Evolutionary conservation across 2,113 vertebrate species (phyloP).

Genomic region (Aspiorhynchus laticeps): DNA sequence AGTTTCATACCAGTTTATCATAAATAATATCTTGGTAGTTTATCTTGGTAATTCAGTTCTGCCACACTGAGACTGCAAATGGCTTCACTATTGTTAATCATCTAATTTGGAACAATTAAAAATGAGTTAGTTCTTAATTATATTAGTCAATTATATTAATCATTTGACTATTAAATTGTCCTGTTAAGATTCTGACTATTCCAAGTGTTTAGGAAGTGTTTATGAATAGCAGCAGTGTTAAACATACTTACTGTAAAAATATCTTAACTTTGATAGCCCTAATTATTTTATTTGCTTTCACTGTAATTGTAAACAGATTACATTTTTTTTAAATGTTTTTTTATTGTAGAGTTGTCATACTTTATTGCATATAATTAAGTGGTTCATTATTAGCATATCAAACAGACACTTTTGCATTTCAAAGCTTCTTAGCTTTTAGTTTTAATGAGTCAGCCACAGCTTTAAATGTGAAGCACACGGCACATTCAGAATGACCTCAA

Average conservation of each 20-base stretch:
- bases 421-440: slow-evolving; percentile 25
- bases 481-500: slow-evolving; percentile 24
- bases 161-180: background rate
- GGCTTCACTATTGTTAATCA: background rate
- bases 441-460: slow-evolving; percentile 15
- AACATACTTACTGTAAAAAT: background rate
- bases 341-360: background rate
- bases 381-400: slow-evolving; percentile 36
- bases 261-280: background rate
- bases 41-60: background rate
- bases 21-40: background rate
- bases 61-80: background rate
- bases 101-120: background rate
- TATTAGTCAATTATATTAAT: background rate
- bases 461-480: slow-evolving; percentile 8
- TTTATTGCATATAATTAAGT: slow-evolving; percentile 4
- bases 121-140: background rate
- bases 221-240: too few species aligned
- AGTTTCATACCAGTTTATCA: background rate
- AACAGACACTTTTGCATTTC: slow-evolving; percentile 25
- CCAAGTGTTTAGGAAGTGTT: background rate
- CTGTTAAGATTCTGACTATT: background rate
- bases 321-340: background rate
- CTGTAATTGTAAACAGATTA: background rate
- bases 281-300: background rate